Conservation (phyloP, 2,113 vertebrate genomes). For the Prietella phreatophila region DNA sequence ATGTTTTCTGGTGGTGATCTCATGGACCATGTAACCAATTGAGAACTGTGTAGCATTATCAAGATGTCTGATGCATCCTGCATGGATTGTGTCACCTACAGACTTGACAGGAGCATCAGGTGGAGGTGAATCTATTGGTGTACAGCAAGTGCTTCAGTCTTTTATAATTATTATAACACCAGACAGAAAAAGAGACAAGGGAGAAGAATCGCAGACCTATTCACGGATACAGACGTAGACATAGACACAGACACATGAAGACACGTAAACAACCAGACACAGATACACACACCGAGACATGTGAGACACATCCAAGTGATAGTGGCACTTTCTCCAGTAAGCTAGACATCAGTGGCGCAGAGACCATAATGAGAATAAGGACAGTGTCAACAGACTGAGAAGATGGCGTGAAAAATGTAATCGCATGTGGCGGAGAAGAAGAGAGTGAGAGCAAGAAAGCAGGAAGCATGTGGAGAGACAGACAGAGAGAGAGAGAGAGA, state of each 20-base stretch:
- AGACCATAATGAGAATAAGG: constrained; percentile 59
- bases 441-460: constrained; percentile 50
- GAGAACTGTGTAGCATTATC: neutral
- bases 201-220: neutral
- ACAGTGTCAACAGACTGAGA: constrained; percentile 58
- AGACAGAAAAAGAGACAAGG: neutral
- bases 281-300: constrained; percentile 19
- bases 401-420: constrained; percentile 56
- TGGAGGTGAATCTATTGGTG: constrained; percentile 4
- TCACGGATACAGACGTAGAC: constrained; percentile 33
- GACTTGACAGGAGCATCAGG: neutral
- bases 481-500: constrained; percentile 54
- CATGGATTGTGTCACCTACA: neutral
- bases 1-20: neutral
- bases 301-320: constrained; percentile 44
- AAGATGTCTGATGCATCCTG: neutral
- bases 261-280: constrained; percentile 2
- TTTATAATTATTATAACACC: neutral
- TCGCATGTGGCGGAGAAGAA: constrained; percentile 37
- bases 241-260: constrained; percentile 11
- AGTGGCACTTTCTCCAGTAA: constrained; percentile 45
- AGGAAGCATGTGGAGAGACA: constrained; percentile 43
- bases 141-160: neutral
- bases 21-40: neutral
- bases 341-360: constrained; percentile 45